Percentiles rank a stretch among this genome's conserved stretches.
These are phyloP conservation scores for Caenorhabditis sulstoni DNA, from an alignment of 2,888 invertebrate species.

Conservation along the genomic window DNA sequence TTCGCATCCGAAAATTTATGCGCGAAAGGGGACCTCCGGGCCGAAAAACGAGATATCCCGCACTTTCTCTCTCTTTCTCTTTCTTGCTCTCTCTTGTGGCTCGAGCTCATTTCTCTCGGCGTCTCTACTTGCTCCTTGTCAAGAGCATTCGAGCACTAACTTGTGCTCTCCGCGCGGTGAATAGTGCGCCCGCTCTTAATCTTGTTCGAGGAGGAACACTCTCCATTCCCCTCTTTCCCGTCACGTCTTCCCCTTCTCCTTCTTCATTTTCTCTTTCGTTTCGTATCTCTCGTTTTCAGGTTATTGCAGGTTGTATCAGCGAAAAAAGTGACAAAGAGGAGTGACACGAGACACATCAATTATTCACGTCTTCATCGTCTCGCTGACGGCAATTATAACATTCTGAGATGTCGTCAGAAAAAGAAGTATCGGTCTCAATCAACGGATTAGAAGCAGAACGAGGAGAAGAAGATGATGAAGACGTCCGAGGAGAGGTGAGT, in stretches of 20 bases:
- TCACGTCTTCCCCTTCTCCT: background rate
- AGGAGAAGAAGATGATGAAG: conserved; percentile 5
- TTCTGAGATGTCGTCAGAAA: conserved; percentile 3
- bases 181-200: conserved; percentile 20
- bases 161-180: conserved; percentile 9
- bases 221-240: background rate
- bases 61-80: conserved; percentile 5
- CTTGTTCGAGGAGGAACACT: conserved; percentile 15
- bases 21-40: conserved; percentile 29
- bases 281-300: conserved; percentile 21
- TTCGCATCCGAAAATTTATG: conserved; percentile 39
- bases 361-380: conserved; percentile 6
- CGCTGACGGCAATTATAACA: conserved; percentile 18
- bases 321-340: conserved; percentile 20
- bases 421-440: conserved; percentile 8
- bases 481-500: no score
- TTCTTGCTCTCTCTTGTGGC: conserved; percentile 23
- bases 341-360: conserved; percentile 9
- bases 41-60: conserved; percentile 14
- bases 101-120: no score
- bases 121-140: conserved; percentile 37
- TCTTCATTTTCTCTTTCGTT: background rate
- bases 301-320: conserved; percentile 5
- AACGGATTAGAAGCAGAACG: background rate
- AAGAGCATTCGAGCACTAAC: conserved; percentile 20